A percentile compares a stretch with the other conserved stretches of the same genome.
phyloP scores from a whole-genome alignment of 2,113 vertebrate species.

The Paratilapia polleni region DNA sequence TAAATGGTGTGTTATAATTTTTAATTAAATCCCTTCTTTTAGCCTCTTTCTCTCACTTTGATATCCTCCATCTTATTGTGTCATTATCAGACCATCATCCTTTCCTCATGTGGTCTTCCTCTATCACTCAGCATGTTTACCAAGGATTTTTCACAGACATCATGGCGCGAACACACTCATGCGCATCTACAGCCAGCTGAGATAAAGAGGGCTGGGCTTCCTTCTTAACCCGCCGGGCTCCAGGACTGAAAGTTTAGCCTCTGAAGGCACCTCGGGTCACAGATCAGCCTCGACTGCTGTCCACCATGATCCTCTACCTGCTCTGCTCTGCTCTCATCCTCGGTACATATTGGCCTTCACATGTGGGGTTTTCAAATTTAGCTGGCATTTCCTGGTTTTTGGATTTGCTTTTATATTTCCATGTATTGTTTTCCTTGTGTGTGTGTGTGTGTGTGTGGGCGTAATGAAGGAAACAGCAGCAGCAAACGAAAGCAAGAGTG shows the following conservation, averaged over 20 bases:
- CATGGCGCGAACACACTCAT: not conserved
- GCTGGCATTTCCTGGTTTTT: slow-evolving; percentile 43
- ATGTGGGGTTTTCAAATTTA: not conserved
- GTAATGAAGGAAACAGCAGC: not conserved
- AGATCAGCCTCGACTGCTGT: not conserved
- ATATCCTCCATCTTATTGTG: not conserved
- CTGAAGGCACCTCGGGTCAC: slow-evolving; percentile 4
- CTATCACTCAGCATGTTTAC: not conserved
- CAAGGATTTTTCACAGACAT: not conserved
- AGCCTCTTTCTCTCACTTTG: not conserved
- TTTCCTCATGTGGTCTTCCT: not conserved
- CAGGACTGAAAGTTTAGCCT: not conserved
- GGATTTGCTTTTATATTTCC: not conserved
- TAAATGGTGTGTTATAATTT: not conserved
- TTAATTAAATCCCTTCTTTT: accelerated
- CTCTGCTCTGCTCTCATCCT: slow-evolving; percentile 21
- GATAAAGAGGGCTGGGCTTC: slow-evolving; percentile 59
- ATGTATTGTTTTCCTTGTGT: not conserved
- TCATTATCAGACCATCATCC: not conserved
- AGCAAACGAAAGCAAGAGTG: not conserved
- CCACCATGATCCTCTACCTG: slow-evolving; percentile 53
- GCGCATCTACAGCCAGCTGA: not conserved
- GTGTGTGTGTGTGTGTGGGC: not conserved
- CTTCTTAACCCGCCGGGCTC: not conserved
- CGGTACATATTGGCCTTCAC: slow-evolving; percentile 24